Evolutionary conservation across 1,140 invertebrate species (phyloP), one percentile per base, ranked within the genome.

Genomic region (Heliothis virescens): DNA sequence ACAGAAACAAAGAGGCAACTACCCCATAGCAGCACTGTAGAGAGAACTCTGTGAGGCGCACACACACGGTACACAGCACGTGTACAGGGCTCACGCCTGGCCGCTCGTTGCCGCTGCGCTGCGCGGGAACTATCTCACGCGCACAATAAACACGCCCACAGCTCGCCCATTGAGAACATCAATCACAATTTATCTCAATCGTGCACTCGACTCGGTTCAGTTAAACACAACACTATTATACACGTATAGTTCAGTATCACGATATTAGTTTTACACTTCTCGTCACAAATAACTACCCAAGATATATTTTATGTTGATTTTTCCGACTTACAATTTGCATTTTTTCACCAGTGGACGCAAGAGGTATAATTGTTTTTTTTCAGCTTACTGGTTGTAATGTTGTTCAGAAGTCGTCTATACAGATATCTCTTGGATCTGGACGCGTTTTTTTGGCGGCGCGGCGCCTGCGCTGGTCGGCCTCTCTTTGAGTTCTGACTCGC

Each of bases 351-450:
- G 34, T 41, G 34, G 34, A 41, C 34, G 34, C 34, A 41, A 41
- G 5, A 41, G 1, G 5, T 9, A 9, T 41, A 7, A 9, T 41
- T 9, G 34, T 41, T 34, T 5, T 34, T 41, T 41, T 41, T 41
- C 9, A 41, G 34, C 5, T 18, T 15, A 62, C 13, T 13, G 21
- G 26, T 21, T 16, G 4, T 60, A 29, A 11, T 26, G 50, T 21
- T 41, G 3, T 60, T 83, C 79, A 89, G 78, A 89, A 91, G 59
- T 91, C 86, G 15, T 92, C 92, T 93, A 94, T 9, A 94, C 92
- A 18, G 92, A 94, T 79, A 94, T 94, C 87, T 94, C 92, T 77
- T 94, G 92, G 52, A 94, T 94, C 79, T 94, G 92, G 16, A 94
- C 92, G 83, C 92, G 92, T 75, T 94, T 94, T 84, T 93, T 93